Conservation (phyloP, 1,140 invertebrate species). For the Dysdera silvatica region DNA sequence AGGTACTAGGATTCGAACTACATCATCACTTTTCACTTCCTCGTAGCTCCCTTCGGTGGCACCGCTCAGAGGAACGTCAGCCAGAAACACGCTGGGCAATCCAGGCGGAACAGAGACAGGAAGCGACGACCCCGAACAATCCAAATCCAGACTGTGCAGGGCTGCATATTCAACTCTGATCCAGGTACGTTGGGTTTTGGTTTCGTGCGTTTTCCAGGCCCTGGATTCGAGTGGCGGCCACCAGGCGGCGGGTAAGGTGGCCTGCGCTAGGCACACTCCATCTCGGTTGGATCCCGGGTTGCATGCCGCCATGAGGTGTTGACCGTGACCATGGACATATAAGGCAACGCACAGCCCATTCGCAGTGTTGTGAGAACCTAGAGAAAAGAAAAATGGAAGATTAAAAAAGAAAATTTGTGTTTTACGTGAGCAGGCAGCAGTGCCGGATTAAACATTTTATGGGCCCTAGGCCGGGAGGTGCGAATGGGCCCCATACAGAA, state of each 20-base stretch:
- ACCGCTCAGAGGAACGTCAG: slow-evolving; percentile 60
- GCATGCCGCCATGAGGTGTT: slow-evolving; percentile 66
- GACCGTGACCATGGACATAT: slow-evolving; percentile 53
- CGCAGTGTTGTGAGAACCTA: slow-evolving; percentile 45
- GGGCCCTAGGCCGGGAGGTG: too few relatives aligned
- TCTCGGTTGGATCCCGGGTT: slow-evolving; percentile 73
- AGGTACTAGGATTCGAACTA: slow-evolving; percentile 73
- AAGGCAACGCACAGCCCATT: slow-evolving; percentile 47
- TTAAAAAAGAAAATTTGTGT: too few relatives aligned
- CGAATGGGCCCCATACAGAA: too few relatives aligned
- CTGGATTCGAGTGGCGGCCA: slow-evolving; percentile 55
- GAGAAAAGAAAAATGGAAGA: too few relatives aligned
- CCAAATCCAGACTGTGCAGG: slow-evolving; percentile 41
- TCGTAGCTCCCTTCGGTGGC: slow-evolving; percentile 65
- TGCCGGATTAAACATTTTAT: too few relatives aligned
- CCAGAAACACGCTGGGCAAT: slow-evolving; percentile 42
- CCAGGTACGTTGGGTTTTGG: slow-evolving; percentile 59
- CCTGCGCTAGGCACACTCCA: slow-evolving; percentile 73
- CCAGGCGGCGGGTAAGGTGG: slow-evolving; percentile 73
- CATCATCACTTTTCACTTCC: slow-evolving; percentile 67
- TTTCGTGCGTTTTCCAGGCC: slow-evolving; percentile 41
- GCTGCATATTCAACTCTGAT: slow-evolving; percentile 72
- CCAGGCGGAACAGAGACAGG: slow-evolving; percentile 22
- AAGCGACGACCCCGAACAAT: slow-evolving; percentile 27
- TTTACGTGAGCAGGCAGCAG: too few relatives aligned